Evolutionary conservation across 2,888 invertebrate genomes (phyloP).

Genomic region (Chalcis sispes): DNA sequence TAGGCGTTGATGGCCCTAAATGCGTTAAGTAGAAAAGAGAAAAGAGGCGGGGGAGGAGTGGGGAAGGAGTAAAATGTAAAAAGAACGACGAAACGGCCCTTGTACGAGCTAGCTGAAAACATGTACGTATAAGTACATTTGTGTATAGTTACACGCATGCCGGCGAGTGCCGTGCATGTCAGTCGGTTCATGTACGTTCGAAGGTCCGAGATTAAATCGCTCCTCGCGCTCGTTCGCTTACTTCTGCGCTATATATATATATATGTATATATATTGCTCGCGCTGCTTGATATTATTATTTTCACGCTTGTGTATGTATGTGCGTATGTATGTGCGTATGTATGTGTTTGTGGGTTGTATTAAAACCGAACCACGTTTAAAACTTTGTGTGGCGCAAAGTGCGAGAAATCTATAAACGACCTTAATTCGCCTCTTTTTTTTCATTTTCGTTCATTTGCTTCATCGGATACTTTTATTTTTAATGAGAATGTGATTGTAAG

Average conservation of each 20-base stretch:
- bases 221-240: no score
- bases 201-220: constrained; percentile 70
- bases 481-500: no score
- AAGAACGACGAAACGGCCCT: constrained; percentile 37
- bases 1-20: constrained; percentile 48
- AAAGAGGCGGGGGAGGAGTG: no score
- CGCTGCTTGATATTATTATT: constrained; percentile 70
- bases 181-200: constrained; percentile 66
- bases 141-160: constrained; percentile 29
- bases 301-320: constrained; percentile 61
- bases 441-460: background rate
- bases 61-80: no score
- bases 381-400: no score
- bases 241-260: no score
- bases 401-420: constrained; percentile 54
- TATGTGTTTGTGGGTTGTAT: no score
- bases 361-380: no score
- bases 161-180: constrained; percentile 64
- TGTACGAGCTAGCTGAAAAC: background rate
- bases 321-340: no score
- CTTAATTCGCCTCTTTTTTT: constrained; percentile 8
- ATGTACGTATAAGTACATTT: constrained; percentile 11
- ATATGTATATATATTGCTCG: no score
- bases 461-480: background rate
- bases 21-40: constrained; percentile 23